phyloP scores from a whole-genome alignment of 2,797 vertebrate genomes.

The Cyprinella venusta region DNA sequence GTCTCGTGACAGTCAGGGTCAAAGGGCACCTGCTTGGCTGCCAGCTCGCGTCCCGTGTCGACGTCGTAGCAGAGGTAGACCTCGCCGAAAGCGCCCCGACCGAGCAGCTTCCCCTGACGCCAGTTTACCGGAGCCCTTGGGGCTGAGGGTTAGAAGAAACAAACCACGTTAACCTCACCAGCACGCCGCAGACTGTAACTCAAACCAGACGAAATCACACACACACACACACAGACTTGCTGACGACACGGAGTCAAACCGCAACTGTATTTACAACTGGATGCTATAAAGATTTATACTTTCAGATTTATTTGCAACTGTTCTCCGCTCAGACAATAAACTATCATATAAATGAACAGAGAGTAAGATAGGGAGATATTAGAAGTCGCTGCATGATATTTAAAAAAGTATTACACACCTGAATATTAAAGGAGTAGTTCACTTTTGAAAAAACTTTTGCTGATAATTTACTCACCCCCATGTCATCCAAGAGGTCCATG shows the following conservation, averaged over 20 bases:
- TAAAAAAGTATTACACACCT: slow-evolving; percentile 4
- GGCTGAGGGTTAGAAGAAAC: slow-evolving; percentile 70
- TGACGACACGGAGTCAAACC: slow-evolving; percentile 48
- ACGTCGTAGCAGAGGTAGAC: slow-evolving; percentile 94
- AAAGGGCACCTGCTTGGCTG: slow-evolving; percentile 93
- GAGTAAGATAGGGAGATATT: slow-evolving; percentile 35
- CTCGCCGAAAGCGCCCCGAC: slow-evolving; percentile 90
- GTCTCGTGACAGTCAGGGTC: slow-evolving; percentile 91
- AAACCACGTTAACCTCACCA: slow-evolving; percentile 63
- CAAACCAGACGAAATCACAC: slow-evolving; percentile 25
- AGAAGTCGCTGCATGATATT: neutral
- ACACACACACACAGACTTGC: slow-evolving; percentile 50
- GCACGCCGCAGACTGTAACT: slow-evolving; percentile 17
- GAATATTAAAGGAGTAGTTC: neutral
- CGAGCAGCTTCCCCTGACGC: slow-evolving; percentile 91
- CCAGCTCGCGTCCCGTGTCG: slow-evolving; percentile 90
- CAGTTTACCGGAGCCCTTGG: slow-evolving; percentile 92
- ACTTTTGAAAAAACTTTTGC: too few species aligned
- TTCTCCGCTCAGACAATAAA: slow-evolving; percentile 24
- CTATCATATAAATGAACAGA: slow-evolving; percentile 6
- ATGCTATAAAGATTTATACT: slow-evolving; percentile 29
- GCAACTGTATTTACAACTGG: slow-evolving; percentile 32
- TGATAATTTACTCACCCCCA: too few species aligned
- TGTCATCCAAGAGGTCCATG: too few species aligned
- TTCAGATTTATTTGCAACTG: slow-evolving; percentile 33